Evolutionary conservation across 92 coral and sea anemone species (phyloP), one percentile per base, ranked within the genome.

Genomic region (Phenganax stokvisi): DNA sequence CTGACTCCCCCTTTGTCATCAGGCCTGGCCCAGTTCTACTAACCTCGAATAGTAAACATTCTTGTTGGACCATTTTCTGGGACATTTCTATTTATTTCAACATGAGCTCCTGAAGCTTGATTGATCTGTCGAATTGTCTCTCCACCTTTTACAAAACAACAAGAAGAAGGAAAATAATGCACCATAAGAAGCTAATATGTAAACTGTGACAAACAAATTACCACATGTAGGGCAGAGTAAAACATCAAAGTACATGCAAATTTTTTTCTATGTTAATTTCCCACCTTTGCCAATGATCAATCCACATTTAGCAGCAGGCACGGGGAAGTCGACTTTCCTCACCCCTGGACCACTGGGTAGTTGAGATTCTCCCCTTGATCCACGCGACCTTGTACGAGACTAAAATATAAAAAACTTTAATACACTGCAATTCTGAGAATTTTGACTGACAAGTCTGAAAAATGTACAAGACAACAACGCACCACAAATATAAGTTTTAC

Each of bases 241-340:
- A 37, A 37, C 47, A 37, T 37, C 47, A 37, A 37, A 37, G 3
- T 5, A 37, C 47, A 37, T 37, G 3, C 5, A 2, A 37, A 37
- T 37, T 37, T 37, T 37, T 37, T 52, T 54, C 11, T 28, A 16
- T 10, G 71, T 37, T 15, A 51, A 37, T 12, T 28, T 25, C 4
- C 37, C 27, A 88, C 93, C 94, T 89, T 96, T 96, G 51, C 99
- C 99, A 71, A 94, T 96, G 54, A 96, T 89, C 16, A 96, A 85
- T 16, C 99, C 99, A 90, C 99, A 96, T 71, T 91, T 96, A 76
- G 92, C 90, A 30, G 97, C 99, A 13, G 99, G 99, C 8, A 96
- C 99, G 51, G 99, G 97, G 74, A 83, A 87, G 64, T 96, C 99
- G 12, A 90, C 85, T 15, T 89, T 81, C 56, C 77, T 85, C 11